phyloP scores from a whole-genome alignment of 2,888 invertebrate species.

The Homarus gammarus region DNA sequence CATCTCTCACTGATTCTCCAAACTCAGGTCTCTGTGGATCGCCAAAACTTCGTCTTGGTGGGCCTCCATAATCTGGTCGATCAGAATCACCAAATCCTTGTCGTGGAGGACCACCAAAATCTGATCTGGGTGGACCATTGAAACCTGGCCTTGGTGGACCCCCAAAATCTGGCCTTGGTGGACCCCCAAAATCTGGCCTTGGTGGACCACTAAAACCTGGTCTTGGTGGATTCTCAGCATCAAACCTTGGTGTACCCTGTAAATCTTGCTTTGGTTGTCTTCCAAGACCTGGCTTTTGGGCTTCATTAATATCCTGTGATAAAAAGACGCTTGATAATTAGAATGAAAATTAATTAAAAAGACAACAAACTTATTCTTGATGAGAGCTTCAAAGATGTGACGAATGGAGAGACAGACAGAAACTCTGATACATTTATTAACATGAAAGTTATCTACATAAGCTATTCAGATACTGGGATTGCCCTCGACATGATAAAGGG shows the following conservation, averaged over 20 bases:
- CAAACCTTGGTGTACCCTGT: neutral
- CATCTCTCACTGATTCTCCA: neutral
- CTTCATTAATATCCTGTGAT: neutral
- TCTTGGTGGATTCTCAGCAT: neutral
- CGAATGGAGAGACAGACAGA: too few species aligned
- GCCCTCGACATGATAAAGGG: too few species aligned
- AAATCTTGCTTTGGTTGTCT: neutral
- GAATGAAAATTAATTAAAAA: neutral
- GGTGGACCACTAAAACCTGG: neutral
- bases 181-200: neutral
- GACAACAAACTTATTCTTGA: too few species aligned
- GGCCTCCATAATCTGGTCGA: slow-evolving; percentile 13
- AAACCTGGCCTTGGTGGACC: neutral
- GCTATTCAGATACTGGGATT: too few species aligned
- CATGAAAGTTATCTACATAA: too few species aligned
- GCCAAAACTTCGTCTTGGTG: slow-evolving; percentile 10
- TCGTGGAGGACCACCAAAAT: slow-evolving; percentile 1
- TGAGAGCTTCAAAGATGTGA: too few species aligned
- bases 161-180: neutral
- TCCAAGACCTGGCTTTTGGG: neutral
- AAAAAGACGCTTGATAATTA: neutral
- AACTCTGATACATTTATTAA: too few species aligned
- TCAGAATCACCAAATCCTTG: neutral
- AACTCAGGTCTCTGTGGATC: slow-evolving; percentile 12
- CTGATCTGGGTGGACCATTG: neutral